phyloP scores from a whole-genome alignment of 2,888 invertebrate genomes.

The Eurytoma californica region DNA sequence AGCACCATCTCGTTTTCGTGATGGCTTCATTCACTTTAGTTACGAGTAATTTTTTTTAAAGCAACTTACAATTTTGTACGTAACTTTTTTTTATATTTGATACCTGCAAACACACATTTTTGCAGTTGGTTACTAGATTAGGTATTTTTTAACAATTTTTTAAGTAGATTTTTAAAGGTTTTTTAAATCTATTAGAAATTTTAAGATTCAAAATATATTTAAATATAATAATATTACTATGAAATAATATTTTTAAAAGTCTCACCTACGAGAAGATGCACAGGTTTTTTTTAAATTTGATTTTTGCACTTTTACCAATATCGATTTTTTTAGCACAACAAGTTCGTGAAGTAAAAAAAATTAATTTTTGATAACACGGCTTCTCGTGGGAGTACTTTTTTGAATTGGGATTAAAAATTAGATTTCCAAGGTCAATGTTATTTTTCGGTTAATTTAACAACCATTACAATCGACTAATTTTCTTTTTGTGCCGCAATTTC shows the following conservation, averaged over 20 bases:
- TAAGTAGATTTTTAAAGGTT: slow-evolving; percentile 41
- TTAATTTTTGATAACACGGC: slow-evolving; percentile 13
- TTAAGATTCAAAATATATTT: neutral
- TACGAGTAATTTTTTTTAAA: no score
- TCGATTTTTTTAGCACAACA: neutral
- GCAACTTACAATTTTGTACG: no score
- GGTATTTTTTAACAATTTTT: slow-evolving; percentile 4
- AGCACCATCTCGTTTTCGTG: no score
- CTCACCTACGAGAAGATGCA: slow-evolving; percentile 45
- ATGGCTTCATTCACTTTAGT: no score
- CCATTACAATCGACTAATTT: neutral
- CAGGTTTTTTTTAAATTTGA: slow-evolving; percentile 16
- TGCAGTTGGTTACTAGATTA: no score
- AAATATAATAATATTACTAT: neutral
- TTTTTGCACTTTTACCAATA: slow-evolving; percentile 9
- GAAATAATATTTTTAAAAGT: neutral
- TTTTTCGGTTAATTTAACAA: slow-evolving; percentile 23
- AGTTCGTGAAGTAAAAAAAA: neutral
- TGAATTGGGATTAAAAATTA: neutral
- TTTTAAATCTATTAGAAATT: neutral
- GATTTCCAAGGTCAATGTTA: slow-evolving; percentile 19
- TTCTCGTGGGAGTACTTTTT: slow-evolving; percentile 44
- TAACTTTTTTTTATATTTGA: no score
- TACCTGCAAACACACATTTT: no score
- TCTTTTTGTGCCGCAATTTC: neutral